Percentiles rank a stretch among this genome's conserved stretches.
Evolutionary conservation across 2,113 vertebrate genomes (phyloP).

Genomic region (Phylloscopus trochilus): DNA sequence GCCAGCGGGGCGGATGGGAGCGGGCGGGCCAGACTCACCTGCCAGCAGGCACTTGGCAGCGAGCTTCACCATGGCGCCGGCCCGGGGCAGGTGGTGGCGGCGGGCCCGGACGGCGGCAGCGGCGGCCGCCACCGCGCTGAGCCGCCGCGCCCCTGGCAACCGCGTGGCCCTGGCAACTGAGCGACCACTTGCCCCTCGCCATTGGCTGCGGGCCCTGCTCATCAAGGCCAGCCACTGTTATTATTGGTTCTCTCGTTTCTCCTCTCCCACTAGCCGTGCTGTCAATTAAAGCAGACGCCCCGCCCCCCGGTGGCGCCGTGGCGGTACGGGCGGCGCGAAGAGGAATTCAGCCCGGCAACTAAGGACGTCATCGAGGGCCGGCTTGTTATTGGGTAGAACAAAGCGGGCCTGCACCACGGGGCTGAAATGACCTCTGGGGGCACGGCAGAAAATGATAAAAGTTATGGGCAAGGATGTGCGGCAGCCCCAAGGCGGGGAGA

Average conservation of each 20-base stretch:
- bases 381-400: constrained; percentile 48
- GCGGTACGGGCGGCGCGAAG: fast-evolving
- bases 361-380: fast-evolving
- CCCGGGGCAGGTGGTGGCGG: too few species aligned
- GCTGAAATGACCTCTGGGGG: not conserved
- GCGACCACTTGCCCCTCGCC: fast-evolving
- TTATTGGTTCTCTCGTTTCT: not conserved
- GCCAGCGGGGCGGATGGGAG: not conserved
- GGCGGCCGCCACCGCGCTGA: fast-evolving
- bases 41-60: constrained; percentile 78
- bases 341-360: not conserved
- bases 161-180: not conserved
- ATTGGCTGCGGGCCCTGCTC: not conserved
- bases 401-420: not conserved
- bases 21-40: constrained; percentile 66
- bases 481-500: not conserved
- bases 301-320: fast-evolving
- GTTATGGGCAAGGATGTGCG: too few species aligned
- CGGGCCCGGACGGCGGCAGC: too few species aligned
- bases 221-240: fast-evolving
- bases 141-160: not conserved
- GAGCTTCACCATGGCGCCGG: constrained; percentile 73
- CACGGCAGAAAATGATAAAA: not conserved
- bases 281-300: not conserved
- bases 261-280: fast-evolving